Conservation (phyloP, 2,888 invertebrate species). For the Synanthedon myopaeformis region DNA sequence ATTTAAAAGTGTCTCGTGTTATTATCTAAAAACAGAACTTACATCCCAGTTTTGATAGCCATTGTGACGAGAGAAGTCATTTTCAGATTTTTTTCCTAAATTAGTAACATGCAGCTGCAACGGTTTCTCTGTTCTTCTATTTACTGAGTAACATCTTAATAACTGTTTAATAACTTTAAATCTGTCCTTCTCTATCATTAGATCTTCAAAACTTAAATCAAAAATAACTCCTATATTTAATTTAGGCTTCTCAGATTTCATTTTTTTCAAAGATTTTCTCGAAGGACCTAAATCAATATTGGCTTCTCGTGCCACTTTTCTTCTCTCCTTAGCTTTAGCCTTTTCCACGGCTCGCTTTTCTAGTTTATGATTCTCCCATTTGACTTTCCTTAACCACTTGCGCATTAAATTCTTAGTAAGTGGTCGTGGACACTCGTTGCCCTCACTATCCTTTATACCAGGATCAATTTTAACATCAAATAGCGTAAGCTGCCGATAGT, state of each 20-base stretch:
- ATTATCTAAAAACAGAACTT: conserved; percentile 31
- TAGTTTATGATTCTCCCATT: conserved; percentile 78
- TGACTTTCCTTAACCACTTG: conserved; percentile 76
- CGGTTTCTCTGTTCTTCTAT: conserved; percentile 83
- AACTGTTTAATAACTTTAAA: conserved; percentile 92
- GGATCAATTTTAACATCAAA: conserved; percentile 54
- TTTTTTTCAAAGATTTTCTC: conserved; percentile 82
- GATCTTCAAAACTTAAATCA: conserved; percentile 90
- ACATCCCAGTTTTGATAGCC: conserved; percentile 96
- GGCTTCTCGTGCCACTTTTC: conserved; percentile 75
- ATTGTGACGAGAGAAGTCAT: conserved; percentile 82
- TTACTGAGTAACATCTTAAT: conserved; percentile 89
- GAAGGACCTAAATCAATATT: conserved; percentile 82
- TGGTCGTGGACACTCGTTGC: conserved; percentile 53
- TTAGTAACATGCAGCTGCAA: conserved; percentile 86
- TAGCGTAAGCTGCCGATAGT: conserved; percentile 41
- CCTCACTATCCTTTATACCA: conserved; percentile 56
- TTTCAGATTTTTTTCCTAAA: conserved; percentile 79
- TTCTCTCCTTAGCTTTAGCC: conserved; percentile 76
- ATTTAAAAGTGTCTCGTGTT: not conserved
- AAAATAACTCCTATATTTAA: conserved; percentile 82
- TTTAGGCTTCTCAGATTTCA: conserved; percentile 75
- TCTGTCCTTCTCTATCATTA: conserved; percentile 92
- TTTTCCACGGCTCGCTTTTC: conserved; percentile 80
- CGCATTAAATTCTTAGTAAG: conserved; percentile 75